A percentile compares a stretch with the other conserved stretches of the same genome.
Evolutionary conservation across 2,113 vertebrate species (phyloP).

Genomic region (Pangasianodon gigas): DNA sequence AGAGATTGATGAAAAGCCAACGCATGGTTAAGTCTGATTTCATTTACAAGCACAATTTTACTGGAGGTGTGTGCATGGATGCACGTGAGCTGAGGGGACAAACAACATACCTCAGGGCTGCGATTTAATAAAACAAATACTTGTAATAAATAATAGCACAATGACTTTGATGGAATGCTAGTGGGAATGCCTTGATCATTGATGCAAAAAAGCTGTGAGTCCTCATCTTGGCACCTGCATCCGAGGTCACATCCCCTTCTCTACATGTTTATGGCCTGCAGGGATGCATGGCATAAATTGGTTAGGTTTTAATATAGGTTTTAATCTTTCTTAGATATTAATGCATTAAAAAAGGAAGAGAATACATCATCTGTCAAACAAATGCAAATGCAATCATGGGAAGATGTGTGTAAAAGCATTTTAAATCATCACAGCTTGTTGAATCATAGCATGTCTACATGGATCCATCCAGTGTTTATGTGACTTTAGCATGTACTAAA

Average conservation of each 20-base stretch:
- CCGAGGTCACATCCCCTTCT: constrained; percentile 53
- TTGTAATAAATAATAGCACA: constrained; percentile 64
- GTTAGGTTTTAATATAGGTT: constrained; percentile 52
- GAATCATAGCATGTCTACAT: neutral
- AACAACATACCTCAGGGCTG: constrained; percentile 53
- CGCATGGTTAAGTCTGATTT: constrained; percentile 69
- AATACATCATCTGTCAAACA: constrained; percentile 6
- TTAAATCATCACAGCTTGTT: constrained; percentile 47
- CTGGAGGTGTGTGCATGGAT: constrained; percentile 42
- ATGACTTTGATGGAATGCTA: constrained; percentile 67
- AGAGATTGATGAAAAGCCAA: constrained; percentile 69
- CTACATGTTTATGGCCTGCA: constrained; percentile 48
- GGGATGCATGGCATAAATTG: constrained; percentile 56
- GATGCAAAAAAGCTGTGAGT: constrained; percentile 57
- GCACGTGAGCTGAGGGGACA: constrained; percentile 53
- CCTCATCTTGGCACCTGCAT: constrained; percentile 46
- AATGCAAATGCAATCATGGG: constrained; percentile 53
- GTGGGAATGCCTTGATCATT: constrained; percentile 62
- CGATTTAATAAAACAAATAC: constrained; percentile 66
- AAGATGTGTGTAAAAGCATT: constrained; percentile 49
- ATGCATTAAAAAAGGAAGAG: constrained; percentile 15
- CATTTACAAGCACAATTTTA: constrained; percentile 68
- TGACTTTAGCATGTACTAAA: neutral
- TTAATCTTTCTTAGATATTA: constrained; percentile 51
- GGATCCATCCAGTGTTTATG: neutral